These are phyloP conservation scores for Gila orcuttii DNA, from an alignment of 2,113 vertebrate genomes.

Conservation along the genomic window DNA sequence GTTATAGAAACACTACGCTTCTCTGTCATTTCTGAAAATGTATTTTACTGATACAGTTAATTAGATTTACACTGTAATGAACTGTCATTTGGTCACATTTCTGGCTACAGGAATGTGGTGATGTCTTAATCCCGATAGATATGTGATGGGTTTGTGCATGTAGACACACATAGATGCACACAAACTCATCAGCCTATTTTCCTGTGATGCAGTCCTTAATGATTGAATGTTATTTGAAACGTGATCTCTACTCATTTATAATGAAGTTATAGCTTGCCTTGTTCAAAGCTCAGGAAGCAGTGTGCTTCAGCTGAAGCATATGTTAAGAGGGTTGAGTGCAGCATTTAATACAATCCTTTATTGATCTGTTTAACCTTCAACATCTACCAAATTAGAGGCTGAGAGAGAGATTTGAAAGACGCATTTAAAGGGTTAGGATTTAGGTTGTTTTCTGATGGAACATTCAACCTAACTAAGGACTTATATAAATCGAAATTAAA, in stretches of 20 bases:
- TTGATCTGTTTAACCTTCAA: slow-evolving; percentile 55
- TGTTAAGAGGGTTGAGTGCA: slow-evolving; percentile 50
- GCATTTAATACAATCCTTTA: slow-evolving; percentile 54
- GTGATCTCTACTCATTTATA: slow-evolving; percentile 24
- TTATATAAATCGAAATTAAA: neutral
- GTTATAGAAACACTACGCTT: neutral
- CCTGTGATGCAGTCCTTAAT: slow-evolving; percentile 20
- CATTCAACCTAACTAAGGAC: neutral
- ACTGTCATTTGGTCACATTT: slow-evolving; percentile 8
- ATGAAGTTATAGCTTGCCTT: slow-evolving; percentile 27
- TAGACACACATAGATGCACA: slow-evolving; percentile 1
- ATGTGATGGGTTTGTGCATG: neutral
- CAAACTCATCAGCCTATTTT: slow-evolving; percentile 30
- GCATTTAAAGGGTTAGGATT: neutral
- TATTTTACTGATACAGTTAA: neutral
- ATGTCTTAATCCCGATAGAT: slow-evolving; percentile 17
- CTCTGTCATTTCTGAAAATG: neutral
- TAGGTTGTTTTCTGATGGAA: neutral
- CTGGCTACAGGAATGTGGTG: slow-evolving; percentile 1
- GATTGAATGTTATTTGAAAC: slow-evolving; percentile 26
- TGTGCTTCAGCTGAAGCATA: slow-evolving; percentile 50
- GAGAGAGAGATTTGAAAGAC: slow-evolving; percentile 25
- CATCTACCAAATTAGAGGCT: slow-evolving; percentile 48
- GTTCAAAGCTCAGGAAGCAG: slow-evolving; percentile 46
- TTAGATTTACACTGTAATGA: neutral